phyloP scores from a whole-genome alignment of 2,888 invertebrate species.

The Serripes groenlandicus region DNA sequence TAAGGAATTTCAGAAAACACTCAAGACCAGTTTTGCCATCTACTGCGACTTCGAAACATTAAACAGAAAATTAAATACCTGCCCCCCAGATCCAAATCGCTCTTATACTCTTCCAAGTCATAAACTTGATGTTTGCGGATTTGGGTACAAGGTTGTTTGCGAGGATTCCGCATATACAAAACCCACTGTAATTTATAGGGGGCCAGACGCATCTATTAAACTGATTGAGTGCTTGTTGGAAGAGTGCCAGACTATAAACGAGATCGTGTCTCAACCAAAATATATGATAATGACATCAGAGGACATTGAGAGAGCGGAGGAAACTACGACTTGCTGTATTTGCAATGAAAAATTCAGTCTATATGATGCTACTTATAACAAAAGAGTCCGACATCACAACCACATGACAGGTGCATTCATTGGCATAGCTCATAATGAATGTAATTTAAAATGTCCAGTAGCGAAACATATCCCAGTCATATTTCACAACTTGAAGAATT shows the following conservation, averaged over 20 bases:
- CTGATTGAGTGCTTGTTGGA: constrained; percentile 12
- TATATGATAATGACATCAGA: constrained; percentile 27
- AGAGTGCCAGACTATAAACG: constrained; percentile 35
- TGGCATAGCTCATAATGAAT: constrained; percentile 35
- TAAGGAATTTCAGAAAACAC: constrained; percentile 27
- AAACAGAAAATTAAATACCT: constrained; percentile 6
- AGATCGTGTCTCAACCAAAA: constrained; percentile 27
- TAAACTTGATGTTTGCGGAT: constrained; percentile 31
- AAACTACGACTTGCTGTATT: constrained; percentile 7
- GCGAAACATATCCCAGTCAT: constrained; percentile 37
- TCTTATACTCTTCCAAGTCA: constrained; percentile 5
- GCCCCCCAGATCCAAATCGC: constrained; percentile 12
- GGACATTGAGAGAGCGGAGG: constrained; percentile 54
- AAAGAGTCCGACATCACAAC: constrained; percentile 40
- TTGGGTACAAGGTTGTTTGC: constrained; percentile 31
- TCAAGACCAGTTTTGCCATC: background rate
- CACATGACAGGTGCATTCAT: constrained; percentile 39
- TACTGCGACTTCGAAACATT: constrained; percentile 24
- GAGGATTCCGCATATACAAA: constrained; percentile 19
- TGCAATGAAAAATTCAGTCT: constrained; percentile 10
- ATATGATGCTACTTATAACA: background rate
- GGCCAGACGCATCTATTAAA: constrained; percentile 1
- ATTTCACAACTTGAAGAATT: constrained; percentile 41
- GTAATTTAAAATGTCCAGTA: constrained; percentile 34
- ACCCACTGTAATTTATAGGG: constrained; percentile 20